phyloP scores from a whole-genome alignment of 2,888 invertebrate species.

The Choreutis nemorana region DNA sequence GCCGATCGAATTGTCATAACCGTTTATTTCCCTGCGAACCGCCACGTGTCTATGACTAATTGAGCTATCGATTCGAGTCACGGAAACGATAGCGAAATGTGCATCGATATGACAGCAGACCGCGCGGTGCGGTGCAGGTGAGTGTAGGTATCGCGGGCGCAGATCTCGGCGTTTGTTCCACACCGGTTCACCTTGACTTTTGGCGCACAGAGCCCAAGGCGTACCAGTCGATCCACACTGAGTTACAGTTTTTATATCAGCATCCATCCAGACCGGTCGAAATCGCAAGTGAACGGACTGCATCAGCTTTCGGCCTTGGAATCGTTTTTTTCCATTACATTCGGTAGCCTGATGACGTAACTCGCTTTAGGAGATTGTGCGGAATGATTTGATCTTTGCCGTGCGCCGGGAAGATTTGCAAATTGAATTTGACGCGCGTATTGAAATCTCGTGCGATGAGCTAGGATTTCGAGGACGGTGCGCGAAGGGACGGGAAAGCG shows the following conservation, averaged over 20 bases:
- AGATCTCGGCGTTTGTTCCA: slow-evolving; percentile 1
- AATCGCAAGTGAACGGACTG: slow-evolving; percentile 59
- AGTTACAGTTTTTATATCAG: slow-evolving; percentile 24
- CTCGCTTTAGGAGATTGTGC: slow-evolving; percentile 34
- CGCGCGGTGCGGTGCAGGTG: slow-evolving; percentile 6
- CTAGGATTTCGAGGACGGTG: too few species aligned
- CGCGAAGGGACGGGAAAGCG: too few species aligned
- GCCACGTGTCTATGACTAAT: slow-evolving; percentile 38
- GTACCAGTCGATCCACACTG: slow-evolving; percentile 5
- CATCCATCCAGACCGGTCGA: slow-evolving; percentile 32
- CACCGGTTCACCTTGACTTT: slow-evolving; percentile 55
- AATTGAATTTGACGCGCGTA: slow-evolving; percentile 31
- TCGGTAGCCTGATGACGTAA: slow-evolving; percentile 46
- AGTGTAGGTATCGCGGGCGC: slow-evolving; percentile 1
- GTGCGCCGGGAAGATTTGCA: slow-evolving; percentile 29
- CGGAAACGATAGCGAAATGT: slow-evolving; percentile 10
- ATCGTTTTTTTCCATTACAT: slow-evolving; percentile 40
- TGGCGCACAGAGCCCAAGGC: slow-evolving; percentile 23
- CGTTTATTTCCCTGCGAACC: slow-evolving; percentile 23
- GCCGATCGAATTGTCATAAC: slow-evolving; percentile 20
- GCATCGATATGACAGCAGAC: slow-evolving; percentile 6
- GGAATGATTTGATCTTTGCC: slow-evolving; percentile 37
- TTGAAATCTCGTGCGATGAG: too few species aligned
- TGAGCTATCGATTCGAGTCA: slow-evolving; percentile 19
- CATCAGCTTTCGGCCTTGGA: slow-evolving; percentile 40